Base-by-base conservation (phyloP, 2,888 invertebrate species). In the Tinea pellionella region DNA sequence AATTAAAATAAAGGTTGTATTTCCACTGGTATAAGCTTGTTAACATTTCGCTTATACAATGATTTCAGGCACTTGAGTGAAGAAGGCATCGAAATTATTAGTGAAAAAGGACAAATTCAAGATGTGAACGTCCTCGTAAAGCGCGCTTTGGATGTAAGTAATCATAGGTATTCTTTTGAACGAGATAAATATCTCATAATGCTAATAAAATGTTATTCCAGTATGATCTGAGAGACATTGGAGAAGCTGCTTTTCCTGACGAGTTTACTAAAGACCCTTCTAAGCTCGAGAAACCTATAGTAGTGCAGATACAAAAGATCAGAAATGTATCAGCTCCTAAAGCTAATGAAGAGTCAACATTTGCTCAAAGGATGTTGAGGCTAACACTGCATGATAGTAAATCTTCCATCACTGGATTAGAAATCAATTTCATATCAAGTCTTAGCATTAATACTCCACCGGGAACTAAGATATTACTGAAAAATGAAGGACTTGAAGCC, bases 291-390 rank as follows among this genome's bases (percentile, higher is more conserved):
- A 88, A 85, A 15, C 81, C 88, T n/a, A 85, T 96, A 64, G 92
- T 97, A 41, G 87, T 97, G 53, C 97, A 97, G 89, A 91, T 97
- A 67, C 93, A 94, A 74, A 96, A 96, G 80, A 89, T 96, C 58
- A 90, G 95, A 12, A 97, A 97, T 84, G 91, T 96, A 55, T 91
- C 96, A 11, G 96, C 96, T 30, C 97, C 97, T 3, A 97, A 97
- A 82, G 92, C 92, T 12, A 95, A 96, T 75, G 96, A 96, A 77
- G 95, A 96, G 64, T 94, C 94, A 6, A 90, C 90, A 63, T 89
- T 89, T 62, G 95, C 95, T 11, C 96, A 96, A 7, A 90, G 95
- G 16, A 92, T 97, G 90, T 80, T 96, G 61, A 96, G 95, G 72
- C 73, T 97, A 24, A 93, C 92, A 0, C 78, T 97, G 63, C 95